These are phyloP conservation scores for Trachelus tabidus DNA, from an alignment of 2,888 invertebrate species.

Conservation along the genomic window DNA sequence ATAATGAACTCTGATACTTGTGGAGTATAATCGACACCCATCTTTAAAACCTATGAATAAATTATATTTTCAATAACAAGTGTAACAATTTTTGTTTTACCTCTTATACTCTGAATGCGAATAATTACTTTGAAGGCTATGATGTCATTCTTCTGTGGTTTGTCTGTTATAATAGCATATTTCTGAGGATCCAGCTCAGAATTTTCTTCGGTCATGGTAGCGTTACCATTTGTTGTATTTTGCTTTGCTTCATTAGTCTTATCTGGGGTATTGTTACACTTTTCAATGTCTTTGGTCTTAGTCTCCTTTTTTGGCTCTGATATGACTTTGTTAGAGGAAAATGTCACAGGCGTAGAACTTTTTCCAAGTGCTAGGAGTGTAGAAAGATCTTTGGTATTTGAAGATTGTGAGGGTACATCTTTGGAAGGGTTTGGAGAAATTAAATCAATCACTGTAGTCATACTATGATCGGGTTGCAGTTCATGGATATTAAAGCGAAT, in stretches of 20 bases:
- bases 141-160: slow-evolving; percentile 32
- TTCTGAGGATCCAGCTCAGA: slow-evolving; percentile 15
- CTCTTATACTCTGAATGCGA: neutral
- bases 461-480: neutral
- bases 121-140: slow-evolving; percentile 43
- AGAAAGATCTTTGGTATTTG: slow-evolving; percentile 28
- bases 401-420: slow-evolving; percentile 11
- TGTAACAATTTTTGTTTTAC: neutral
- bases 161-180: slow-evolving; percentile 17
- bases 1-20: slow-evolving; percentile 60
- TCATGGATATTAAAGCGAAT: slow-evolving; percentile 47
- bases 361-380: slow-evolving; percentile 43
- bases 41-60: slow-evolving; percentile 57
- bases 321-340: slow-evolving; percentile 26
- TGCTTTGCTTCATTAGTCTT: neutral
- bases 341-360: slow-evolving; percentile 47
- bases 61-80: neutral
- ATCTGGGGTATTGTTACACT: neutral
- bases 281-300: neutral
- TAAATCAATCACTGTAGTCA: slow-evolving; percentile 1
- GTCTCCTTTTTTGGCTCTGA: neutral
- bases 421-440: neutral
- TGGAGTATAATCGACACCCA: slow-evolving; percentile 62
- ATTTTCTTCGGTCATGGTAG: neutral
- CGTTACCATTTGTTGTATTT: neutral